phyloP scores from a whole-genome alignment of 1,140 invertebrate genomes.

The Kradibia gibbosae region DNA sequence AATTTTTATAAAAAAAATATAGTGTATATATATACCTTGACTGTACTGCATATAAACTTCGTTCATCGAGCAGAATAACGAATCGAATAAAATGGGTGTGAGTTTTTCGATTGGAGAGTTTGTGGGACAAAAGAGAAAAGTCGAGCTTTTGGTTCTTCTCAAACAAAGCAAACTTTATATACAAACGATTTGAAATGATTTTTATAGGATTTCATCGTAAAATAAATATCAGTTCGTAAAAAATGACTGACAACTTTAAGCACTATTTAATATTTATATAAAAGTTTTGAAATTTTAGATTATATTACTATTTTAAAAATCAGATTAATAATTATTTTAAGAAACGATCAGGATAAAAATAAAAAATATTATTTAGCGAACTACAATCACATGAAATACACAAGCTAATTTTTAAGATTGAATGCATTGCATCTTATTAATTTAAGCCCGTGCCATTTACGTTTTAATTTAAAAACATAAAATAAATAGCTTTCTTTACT shows the following conservation, averaged over 20 bases:
- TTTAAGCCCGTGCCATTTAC: too few species aligned
- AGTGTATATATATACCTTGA: neutral
- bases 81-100: neutral
- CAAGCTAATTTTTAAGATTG: too few species aligned
- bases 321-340: neutral
- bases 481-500: too few species aligned
- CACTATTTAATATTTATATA: neutral
- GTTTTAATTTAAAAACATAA: too few species aligned
- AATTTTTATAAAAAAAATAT: neutral
- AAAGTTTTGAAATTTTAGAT: neutral
- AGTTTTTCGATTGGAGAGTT: constrained; percentile 5
- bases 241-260: neutral
- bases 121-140: neutral
- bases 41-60: neutral
- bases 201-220: neutral
- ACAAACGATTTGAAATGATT: constrained; percentile 2
- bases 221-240: neutral
- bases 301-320: neutral
- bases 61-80: neutral
- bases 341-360: too few species aligned
- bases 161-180: constrained; percentile 4
- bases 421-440: too few species aligned
- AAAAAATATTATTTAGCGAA: too few species aligned
- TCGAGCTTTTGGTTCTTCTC: neutral
- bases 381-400: too few species aligned